phyloP scores from a whole-genome alignment of 2,113 vertebrate genomes.

The Syngnathus typhle region DNA sequence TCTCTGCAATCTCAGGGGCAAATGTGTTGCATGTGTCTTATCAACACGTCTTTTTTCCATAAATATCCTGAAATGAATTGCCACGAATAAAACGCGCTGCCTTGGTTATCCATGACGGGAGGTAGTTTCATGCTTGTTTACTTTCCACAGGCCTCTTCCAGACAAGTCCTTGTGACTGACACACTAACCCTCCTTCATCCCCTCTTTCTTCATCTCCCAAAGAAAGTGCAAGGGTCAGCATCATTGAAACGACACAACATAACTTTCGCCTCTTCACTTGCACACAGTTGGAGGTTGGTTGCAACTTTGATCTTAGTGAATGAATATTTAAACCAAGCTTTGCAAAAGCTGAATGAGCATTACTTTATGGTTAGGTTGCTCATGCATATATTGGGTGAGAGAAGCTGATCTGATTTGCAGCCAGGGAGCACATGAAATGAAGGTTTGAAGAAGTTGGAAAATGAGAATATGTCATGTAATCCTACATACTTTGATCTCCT shows the following conservation, averaged over 20 bases:
- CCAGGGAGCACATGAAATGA: background rate
- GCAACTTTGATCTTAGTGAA: background rate
- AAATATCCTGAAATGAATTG: constrained; percentile 68
- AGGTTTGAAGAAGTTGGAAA: constrained; percentile 1
- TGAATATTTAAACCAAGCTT: background rate
- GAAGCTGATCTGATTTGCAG: background rate
- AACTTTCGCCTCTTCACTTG: background rate
- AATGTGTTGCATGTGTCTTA: constrained; percentile 54
- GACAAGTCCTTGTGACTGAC: constrained; percentile 21
- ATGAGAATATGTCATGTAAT: constrained; percentile 14
- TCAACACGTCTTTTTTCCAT: constrained; percentile 51
- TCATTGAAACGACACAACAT: background rate
- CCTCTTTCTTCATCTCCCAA: constrained; percentile 17
- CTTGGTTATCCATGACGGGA: constrained; percentile 49
- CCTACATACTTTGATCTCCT: constrained; percentile 34
- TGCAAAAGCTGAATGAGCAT: constrained; percentile 3
- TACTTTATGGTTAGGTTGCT: constrained; percentile 2
- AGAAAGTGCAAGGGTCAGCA: background rate
- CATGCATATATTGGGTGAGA: background rate
- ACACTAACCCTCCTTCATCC: constrained; percentile 33
- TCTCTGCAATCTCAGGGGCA: constrained; percentile 30
- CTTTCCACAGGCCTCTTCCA: constrained; percentile 36
- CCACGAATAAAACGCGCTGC: constrained; percentile 60
- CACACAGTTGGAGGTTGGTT: background rate
- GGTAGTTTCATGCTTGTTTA: constrained; percentile 63